Conservation (phyloP, 2,888 invertebrate genomes). For the Leucophenga montana region DNA sequence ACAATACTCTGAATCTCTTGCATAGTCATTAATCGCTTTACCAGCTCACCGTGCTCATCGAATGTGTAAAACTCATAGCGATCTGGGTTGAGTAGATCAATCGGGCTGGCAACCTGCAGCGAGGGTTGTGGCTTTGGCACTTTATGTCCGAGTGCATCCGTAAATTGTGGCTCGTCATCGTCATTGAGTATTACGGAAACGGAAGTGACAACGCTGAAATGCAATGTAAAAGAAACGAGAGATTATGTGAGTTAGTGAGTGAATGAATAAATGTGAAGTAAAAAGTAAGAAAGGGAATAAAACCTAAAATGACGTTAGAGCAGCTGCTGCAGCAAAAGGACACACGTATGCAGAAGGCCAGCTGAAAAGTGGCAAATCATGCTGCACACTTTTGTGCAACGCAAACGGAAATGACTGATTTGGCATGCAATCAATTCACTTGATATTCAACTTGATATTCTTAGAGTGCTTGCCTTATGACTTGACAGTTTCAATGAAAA, state of each 20-base stretch:
- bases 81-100: constrained; percentile 85
- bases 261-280: constrained; percentile 43
- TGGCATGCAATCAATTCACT: constrained; percentile 41
- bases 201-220: constrained; percentile 78
- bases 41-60: constrained; percentile 86
- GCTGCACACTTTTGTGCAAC: constrained; percentile 44
- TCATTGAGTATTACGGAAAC: constrained; percentile 79
- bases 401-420: constrained; percentile 36
- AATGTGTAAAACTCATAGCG: constrained; percentile 91
- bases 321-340: background rate
- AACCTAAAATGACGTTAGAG: constrained; percentile 39
- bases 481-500: too few species aligned
- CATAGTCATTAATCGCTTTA: constrained; percentile 87
- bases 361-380: constrained; percentile 35
- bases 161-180: constrained; percentile 76
- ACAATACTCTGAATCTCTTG: constrained; percentile 89
- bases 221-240: background rate
- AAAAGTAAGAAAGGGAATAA: constrained; percentile 42
- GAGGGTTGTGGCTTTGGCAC: constrained; percentile 78
- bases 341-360: background rate
- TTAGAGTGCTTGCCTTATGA: too few species aligned
- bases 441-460: background rate
- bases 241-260: too few species aligned
- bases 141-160: constrained; percentile 81
- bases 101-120: constrained; percentile 84